Percentiles rank a stretch among this genome's conserved stretches.
These are phyloP conservation scores for Margarornis squamiger DNA, from an alignment of 2,797 vertebrate species.

Conservation along the genomic window DNA sequence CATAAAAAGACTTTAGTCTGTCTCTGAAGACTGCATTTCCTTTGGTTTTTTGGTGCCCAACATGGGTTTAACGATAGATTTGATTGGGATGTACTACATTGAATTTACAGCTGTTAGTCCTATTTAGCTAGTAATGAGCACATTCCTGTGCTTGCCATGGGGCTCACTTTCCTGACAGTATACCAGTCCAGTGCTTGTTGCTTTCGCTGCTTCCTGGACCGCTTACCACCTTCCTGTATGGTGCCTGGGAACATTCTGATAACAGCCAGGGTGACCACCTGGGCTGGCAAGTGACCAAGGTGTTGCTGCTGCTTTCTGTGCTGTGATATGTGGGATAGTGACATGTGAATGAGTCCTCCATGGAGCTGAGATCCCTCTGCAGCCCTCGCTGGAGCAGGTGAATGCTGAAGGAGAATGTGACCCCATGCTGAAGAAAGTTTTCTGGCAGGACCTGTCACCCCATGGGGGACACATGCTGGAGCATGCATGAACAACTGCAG, in stretches of 20 bases:
- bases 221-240: not conserved
- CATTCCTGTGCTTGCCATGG: not conserved
- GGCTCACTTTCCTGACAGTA: not conserved
- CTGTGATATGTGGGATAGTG: not conserved
- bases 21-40: not conserved
- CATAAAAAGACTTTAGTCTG: not conserved
- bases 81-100: not conserved
- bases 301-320: not conserved
- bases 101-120: not conserved
- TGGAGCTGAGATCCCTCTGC: not conserved
- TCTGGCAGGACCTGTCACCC: not conserved
- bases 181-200: rapidly evolving
- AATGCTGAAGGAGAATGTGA: not conserved
- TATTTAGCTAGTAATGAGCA: not conserved
- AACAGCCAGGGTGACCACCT: rapidly evolving
- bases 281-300: not conserved
- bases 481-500: not conserved
- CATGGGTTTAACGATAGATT: not conserved
- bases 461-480: not conserved
- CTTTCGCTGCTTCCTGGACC: not conserved
- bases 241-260: not conserved
- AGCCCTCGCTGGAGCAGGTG: not conserved
- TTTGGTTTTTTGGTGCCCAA: not conserved
- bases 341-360: not conserved
- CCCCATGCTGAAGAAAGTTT: not conserved